Base-by-base conservation (phyloP, 2,797 vertebrate genomes). In the Sebastes oblongus region DNA sequence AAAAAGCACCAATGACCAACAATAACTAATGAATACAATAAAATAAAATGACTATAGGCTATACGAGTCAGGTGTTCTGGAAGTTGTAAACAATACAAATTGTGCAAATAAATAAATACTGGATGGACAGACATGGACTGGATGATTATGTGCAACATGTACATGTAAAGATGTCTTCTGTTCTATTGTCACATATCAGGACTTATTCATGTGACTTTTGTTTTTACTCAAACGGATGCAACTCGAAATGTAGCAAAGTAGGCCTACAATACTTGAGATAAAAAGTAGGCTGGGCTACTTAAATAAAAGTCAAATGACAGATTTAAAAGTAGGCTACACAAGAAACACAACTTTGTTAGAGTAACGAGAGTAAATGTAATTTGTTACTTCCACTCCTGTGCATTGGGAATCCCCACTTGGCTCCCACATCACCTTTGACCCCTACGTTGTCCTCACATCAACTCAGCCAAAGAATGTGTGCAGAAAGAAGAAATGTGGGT, bases 381-480 rank as follows among this genome's bases (percentile, higher is more conserved):
- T 2, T 1, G 9, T 61, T 25, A 66, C 24, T 25, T 65, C 34
- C 62, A 25, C 34, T 8, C 77, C n/a, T 59, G 2, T 59, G n/a
- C 11, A 67, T 8, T 58, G 58, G 84, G 68, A 80, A 86, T 77
- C 55, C 62, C 88, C 77, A 52, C 65, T 64, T 27, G 25, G 56
- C 52, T 83, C 34, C 24, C 6, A 58, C 22, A n/a, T 84, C 68
- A 87, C 69, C 84, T 84, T 74, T 83, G 78, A 92, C 85, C 77
- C 71, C 50, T 24, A 55, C 71, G 78, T 84, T 86, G 69, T 85
- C 81, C 72, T 71, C 14, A 14, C 30, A 34, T 72, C 20, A 71
- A 69, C 55, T 81, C 42, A 65, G 54, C 62, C 34, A 70, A 77
- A 87, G 69, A 75, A 78, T 72, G 55, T 34, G 65, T 6, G 27